phyloP scores from a whole-genome alignment of 2,888 invertebrate species.

The Pelosia muscerda region DNA sequence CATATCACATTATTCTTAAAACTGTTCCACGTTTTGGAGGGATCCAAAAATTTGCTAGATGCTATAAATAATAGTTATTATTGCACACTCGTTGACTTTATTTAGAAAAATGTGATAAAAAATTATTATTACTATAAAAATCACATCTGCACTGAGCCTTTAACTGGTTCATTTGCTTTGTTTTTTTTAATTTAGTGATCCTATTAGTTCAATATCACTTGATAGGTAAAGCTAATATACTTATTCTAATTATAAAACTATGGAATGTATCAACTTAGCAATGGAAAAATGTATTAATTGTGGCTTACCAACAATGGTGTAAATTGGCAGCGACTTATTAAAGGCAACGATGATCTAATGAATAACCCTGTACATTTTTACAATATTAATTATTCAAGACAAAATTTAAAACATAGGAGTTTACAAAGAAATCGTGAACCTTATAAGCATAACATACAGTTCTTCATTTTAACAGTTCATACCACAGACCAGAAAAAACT shows the following conservation, averaged over 20 bases:
- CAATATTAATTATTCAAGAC: background rate
- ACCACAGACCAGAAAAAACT: too few species aligned
- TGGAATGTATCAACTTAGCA: background rate
- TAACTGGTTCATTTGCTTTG: background rate
- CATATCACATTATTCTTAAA: constrained; percentile 1
- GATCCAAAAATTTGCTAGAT: too few species aligned
- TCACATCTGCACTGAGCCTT: too few species aligned
- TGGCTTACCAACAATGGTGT: background rate
- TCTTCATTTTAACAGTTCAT: too few species aligned
- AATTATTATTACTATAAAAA: background rate
- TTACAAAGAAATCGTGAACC: background rate
- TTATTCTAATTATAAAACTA: constrained; percentile 4
- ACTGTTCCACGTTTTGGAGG: background rate
- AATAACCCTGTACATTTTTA: background rate
- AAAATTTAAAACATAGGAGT: background rate
- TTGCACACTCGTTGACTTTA: background rate
- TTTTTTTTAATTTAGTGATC: too few species aligned
- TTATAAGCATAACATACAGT: too few species aligned
- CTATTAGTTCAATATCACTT: background rate
- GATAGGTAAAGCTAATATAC: background rate
- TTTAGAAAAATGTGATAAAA: background rate
- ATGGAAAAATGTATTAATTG: background rate
- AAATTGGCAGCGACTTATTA: background rate
- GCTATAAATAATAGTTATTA: background rate
- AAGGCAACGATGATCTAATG: background rate